Base-by-base conservation (phyloP, 2,888 invertebrate genomes). In the Flabesymbios commensalis region DNA sequence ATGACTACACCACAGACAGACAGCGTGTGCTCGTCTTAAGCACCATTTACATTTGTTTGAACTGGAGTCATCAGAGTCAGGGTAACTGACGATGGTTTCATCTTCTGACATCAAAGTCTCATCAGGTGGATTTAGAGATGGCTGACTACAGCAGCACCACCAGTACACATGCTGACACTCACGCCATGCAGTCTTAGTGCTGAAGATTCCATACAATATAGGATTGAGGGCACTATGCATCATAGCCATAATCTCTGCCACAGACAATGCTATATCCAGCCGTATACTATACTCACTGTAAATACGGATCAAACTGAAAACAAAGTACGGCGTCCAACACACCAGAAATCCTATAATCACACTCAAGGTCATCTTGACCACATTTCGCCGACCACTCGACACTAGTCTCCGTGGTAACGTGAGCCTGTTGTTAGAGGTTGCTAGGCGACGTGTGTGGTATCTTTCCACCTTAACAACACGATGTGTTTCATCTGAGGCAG, bases 271-370 rank as follows among this genome's bases (percentile, higher is more conserved):
- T 3, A 63, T 57, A 31, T 65, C 68, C 22, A 79, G 61, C 57
- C 73, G 65, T 31, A 79, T 61, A 10, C 65, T 57, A 61, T 79
- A 80, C 63, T 79, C 71, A 47, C 75, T 76, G 72, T 79, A 83
- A 22, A 84, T 80, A 42, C 81, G 69, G 28, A 83, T 71, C 32
- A 83, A 71, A 36, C 79, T 78, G 19, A 84, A 75, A n/a, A 82
- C 76, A 63, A 83, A 83, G 66, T 84, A 84, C 0, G 84, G 84
- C n/a, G 79, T 81, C 74, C 82, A 78, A 65, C 84, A 84, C 1
- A 79, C 75, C 19, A 84, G 72, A 70, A 83, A 84, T 3, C 81
- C 82, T 10, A 83, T 73, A 33, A 84, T 82, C n/a, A 84, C 83
- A 14, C 78, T 81, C 45, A 84, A 67, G 1, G 83, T 83, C 79